Evolutionary conservation across 2,113 vertebrate genomes (phyloP).

Genomic region (Eptesicus fuscus): DNA sequence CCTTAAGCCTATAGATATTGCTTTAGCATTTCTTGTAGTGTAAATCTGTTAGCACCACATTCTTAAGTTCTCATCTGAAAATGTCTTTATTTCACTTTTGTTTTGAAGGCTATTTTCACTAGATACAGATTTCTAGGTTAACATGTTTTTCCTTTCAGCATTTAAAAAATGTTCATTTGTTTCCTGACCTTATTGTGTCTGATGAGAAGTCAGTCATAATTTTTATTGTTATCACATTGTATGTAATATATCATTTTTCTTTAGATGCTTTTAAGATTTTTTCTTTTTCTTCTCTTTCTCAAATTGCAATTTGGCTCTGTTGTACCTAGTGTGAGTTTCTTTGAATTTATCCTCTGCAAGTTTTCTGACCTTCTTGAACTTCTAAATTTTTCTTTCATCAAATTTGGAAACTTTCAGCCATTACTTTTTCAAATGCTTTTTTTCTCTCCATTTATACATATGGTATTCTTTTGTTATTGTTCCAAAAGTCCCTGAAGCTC

Average conservation of each 20-base stretch:
- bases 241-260: not conserved
- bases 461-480: not conserved
- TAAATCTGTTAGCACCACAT: not conserved
- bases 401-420: not conserved
- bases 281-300: not conserved
- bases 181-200: not conserved
- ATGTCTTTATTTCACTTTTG: not conserved
- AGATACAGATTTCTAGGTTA: not conserved
- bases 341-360: not conserved
- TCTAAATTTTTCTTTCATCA: not conserved
- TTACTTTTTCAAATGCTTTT: not conserved
- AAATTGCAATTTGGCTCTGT: not conserved
- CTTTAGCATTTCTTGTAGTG: not conserved
- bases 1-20: not conserved
- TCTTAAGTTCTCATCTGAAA: not conserved
- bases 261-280: not conserved
- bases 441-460: not conserved
- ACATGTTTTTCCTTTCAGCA: not conserved
- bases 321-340: not conserved
- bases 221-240: not conserved
- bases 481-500: not conserved
- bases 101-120: not conserved
- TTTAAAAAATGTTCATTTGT: not conserved
- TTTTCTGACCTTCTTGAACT: not conserved
- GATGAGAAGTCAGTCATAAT: not conserved